Conservation (phyloP, 2,113 vertebrate species). For the Carettochelys insculpta region DNA sequence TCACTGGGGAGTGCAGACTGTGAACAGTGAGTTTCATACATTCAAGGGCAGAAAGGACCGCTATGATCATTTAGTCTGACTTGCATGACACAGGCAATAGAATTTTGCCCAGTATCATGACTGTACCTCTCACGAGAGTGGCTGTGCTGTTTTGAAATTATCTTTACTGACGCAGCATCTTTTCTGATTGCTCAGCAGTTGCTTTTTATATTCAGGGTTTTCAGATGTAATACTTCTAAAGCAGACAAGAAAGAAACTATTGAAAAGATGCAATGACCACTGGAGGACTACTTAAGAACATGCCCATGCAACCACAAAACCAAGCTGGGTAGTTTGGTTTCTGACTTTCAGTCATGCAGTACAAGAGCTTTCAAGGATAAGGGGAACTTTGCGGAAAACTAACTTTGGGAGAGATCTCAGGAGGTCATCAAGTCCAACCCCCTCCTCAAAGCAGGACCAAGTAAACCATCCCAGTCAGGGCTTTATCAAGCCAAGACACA, state of each 20-base stretch:
- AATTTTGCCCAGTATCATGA: neutral
- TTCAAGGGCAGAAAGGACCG: neutral
- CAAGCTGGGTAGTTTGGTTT: neutral
- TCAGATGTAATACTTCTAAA: neutral
- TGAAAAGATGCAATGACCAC: neutral
- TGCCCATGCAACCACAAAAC: neutral
- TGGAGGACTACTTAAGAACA: neutral
- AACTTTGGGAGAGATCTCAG: no score
- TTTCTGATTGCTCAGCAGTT: neutral
- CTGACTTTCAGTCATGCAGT: neutral
- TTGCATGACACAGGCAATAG: neutral
- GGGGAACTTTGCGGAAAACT: neutral
- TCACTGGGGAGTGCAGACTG: no score
- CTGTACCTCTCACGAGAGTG: neutral
- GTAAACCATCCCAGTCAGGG: no score
- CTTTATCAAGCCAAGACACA: no score
- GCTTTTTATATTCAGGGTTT: neutral
- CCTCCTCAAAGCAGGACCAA: no score
- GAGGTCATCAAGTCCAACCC: no score
- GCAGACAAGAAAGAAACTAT: neutral
- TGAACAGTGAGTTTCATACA: neutral
- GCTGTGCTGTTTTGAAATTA: accelerated
- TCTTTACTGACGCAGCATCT: neutral
- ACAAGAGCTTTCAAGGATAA: neutral
- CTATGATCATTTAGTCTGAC: neutral